These are phyloP conservation scores for pig (Sus scrofa) DNA, from an alignment of 2,113 vertebrate species.

Conservation along the genomic window T2T-Sscrofa CM000812.6:173860001-173860500, in stretches of 20 bases:
- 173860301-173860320: neutral
- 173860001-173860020: neutral
- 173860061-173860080: neutral
- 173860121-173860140: neutral
- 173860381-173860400: neutral
- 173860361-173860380: neutral
- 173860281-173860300: neutral
- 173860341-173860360: neutral
- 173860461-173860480: neutral
- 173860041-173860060: neutral
- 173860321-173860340: neutral
- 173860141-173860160: neutral
- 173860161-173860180: neutral
- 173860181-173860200: neutral
- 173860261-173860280: neutral
- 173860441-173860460: neutral
- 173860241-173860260: neutral
- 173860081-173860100: neutral
- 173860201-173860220: neutral
- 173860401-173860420: conserved; percentile 2
- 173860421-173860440: neutral
- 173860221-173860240: neutral
- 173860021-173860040: neutral
- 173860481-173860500: neutral
- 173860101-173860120: neutral